Evolutionary conservation across 2,113 vertebrate genomes (phyloP).

Genomic region (Rynchops niger): DNA sequence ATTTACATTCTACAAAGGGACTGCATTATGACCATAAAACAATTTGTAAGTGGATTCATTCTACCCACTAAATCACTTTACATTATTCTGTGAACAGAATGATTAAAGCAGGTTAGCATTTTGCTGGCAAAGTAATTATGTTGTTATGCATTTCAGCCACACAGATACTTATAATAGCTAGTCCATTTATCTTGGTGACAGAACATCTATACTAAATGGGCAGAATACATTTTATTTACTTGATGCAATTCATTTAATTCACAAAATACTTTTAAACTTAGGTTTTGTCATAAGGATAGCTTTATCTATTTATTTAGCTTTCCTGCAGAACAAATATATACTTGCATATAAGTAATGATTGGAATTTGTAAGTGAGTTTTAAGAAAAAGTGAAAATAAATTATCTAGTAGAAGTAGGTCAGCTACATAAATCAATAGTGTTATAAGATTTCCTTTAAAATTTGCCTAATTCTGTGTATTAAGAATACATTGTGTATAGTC

Average conservation of each 20-base stretch:
- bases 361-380: not conserved
- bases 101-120: constrained; percentile 75
- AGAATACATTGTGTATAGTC: not conserved
- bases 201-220: constrained; percentile 68
- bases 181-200: constrained; percentile 77
- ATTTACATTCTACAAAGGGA: constrained; percentile 70
- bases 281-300: constrained; percentile 17
- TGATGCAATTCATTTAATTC: constrained; percentile 64
- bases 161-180: constrained; percentile 57
- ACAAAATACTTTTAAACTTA: constrained; percentile 54
- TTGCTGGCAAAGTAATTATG: constrained; percentile 74
- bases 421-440: not conserved
- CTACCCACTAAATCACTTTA: constrained; percentile 75
- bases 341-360: not conserved
- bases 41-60: constrained; percentile 77
- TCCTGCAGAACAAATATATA: not conserved
- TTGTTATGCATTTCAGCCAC: constrained; percentile 74
- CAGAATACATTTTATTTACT: constrained; percentile 69
- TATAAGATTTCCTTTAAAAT: not conserved
- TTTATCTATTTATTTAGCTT: constrained; percentile 13
- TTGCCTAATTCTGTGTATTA: not conserved
- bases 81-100: constrained; percentile 68
- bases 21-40: constrained; percentile 75
- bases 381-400: not conserved
- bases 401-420: not conserved